Evolutionary conservation across 2,888 invertebrate genomes (phyloP), one percentile per base, ranked within the genome.

Genomic region (Drosophila formosana): DNA sequence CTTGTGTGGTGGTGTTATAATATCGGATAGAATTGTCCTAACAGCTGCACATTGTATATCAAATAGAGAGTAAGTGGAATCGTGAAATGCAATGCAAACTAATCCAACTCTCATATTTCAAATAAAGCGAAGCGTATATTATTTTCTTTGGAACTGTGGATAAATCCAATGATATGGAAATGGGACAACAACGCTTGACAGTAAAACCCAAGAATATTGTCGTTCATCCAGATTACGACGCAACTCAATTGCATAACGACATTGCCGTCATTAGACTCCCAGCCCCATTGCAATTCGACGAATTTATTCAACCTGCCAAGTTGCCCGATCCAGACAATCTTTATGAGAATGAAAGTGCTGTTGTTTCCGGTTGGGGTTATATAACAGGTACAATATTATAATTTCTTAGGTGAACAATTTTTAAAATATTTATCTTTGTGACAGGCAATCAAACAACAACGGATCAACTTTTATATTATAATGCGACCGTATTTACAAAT

Each of bases 11-110:
- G 69, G 52, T 4, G 46, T 25, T 4, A 43, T 70, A 18, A 53
- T 68, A 7, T 70, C 70, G 3, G 32, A 47, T 3, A 11, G 37
- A 23, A 30, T 46, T 6, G 18, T 70, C 0, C 18, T 70, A 0
- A 68, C 70, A 8, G 68, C 63, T 32, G 70, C 70, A 5, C 55
- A 57, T 51, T 70, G 70, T 4, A n/a, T 70, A 0, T 0, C 0
- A 0, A 1, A 4, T 0, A n/a, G 41, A 13, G 2, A 6, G 41
- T 56, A 51, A 46, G 41, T 25, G 2, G 0, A 7, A 32, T 3
- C 3, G 7, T 32, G 30, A 32, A 3, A 8, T 32, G 18, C 18
- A 18, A 18, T 18, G 18, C 18, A 18, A 18, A 18, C 18, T 18
- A 18, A 18, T 18, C 1, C 18, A 18, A 18, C 18, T 18, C 18